Evolutionary conservation across 1,140 invertebrate species (phyloP).

Genomic region (Apis laboriosa): DNA sequence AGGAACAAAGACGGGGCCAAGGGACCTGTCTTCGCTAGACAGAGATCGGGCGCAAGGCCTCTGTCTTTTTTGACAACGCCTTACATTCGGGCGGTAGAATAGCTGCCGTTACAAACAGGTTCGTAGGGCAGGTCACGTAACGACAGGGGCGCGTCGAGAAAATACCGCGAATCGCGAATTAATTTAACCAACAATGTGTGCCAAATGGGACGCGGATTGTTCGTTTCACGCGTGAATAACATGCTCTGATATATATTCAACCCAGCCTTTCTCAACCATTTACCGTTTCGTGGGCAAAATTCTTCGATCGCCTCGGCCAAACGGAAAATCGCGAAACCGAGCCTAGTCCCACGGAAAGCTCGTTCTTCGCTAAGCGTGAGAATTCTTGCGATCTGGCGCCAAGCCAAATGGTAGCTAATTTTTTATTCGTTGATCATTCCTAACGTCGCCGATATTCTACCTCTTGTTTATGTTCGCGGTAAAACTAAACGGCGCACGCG

Average conservation of each 20-base stretch:
- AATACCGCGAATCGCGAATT: constrained; percentile 30
- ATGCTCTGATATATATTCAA: background rate
- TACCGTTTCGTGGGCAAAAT: background rate
- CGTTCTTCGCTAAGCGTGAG: constrained; percentile 22
- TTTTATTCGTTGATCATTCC: constrained; percentile 41
- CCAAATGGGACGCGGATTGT: constrained; percentile 7
- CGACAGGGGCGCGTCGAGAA: constrained; percentile 32
- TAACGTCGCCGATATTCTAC: constrained; percentile 46
- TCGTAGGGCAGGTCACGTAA: constrained; percentile 65
- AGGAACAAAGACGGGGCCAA: background rate
- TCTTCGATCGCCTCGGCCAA: background rate
- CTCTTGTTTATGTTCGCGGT: constrained; percentile 43
- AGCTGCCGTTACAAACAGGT: constrained; percentile 52
- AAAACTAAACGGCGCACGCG: background rate
- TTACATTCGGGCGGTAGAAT: constrained; percentile 18
- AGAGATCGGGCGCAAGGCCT: background rate
- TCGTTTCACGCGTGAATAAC: background rate
- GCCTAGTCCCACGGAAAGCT: too few species aligned
- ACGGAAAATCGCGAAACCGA: background rate
- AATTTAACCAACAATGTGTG: background rate
- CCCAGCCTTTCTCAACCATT: background rate
- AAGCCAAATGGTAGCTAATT: constrained; percentile 27
- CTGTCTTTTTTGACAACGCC: constrained; percentile 29
- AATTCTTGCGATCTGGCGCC: constrained; percentile 35
- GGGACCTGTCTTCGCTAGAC: background rate